Evolutionary conservation across 92 coral and sea anemone genomes (phyloP), one percentile per base, ranked within the genome.

Genomic region (Porites cylindrica): DNA sequence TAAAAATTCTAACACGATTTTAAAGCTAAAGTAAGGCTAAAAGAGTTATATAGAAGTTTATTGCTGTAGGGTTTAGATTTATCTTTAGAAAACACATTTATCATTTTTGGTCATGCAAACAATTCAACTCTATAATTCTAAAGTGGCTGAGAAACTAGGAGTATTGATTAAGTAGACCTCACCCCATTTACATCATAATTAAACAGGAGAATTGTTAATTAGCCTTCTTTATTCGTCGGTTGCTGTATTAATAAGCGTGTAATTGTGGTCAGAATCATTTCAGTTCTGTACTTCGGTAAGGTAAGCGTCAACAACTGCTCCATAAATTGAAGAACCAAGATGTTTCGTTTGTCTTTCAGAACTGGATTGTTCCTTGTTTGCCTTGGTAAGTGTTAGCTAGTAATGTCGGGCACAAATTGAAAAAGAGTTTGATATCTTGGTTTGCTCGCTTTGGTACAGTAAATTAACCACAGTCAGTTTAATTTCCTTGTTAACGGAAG

Each of bases 201-300:
- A 7, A 54, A 69, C 85, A 67, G 38, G 77, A 81, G 6, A 69
- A 12, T 13, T 56, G 62, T 11, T 79, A 79, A 66, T 66, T 51
- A 64, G 54, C 56, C 20, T 53, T 70, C 76, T 51, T 73, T 51
- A 29, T 52, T 50, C 72, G 16, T n/a, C 76, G 29, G 85, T 38
- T 68, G 64, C 76, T 69, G 69, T 67, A 80, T 81, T 69, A 70
- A 81, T 69, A 7, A 43, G 77, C 67, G 59, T 70, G 75, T 24
- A 69, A 52, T 56, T 81, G 77, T 24, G 19, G 85, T 38, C 10
- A 8, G 70, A 14, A 18, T 58, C 73, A 79, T 56, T 69, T 54
- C 10, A 23, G 8, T 6, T 17, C 58, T 53, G 62, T 13, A 14
- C 38, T 56, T 18, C 77, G 77, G 24, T 29, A 54, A 81, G 52